A percentile compares a stretch with the other conserved stretches of the same genome.
phyloP scores from a whole-genome alignment of 2,113 vertebrate species.

The Dipodomys spectabilis region DNA sequence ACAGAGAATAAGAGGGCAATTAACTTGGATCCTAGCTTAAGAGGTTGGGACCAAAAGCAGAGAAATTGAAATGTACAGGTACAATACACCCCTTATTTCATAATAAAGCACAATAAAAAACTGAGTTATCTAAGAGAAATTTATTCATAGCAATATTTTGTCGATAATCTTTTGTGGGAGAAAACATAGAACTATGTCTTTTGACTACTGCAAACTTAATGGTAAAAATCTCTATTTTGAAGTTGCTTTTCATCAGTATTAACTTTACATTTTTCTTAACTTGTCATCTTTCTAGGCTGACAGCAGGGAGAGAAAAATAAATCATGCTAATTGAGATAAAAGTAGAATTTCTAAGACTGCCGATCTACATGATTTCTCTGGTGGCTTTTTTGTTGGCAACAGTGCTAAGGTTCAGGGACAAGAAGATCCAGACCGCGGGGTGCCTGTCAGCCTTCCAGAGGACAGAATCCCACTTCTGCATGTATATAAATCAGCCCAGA shows the following conservation, averaged over 20 bases:
- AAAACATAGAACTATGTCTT: slow-evolving; percentile 48
- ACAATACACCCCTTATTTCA: not conserved
- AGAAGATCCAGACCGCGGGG: slow-evolving; percentile 45
- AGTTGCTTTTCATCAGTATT: slow-evolving; percentile 57
- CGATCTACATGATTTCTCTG: slow-evolving; percentile 51
- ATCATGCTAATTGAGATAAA: slow-evolving; percentile 75
- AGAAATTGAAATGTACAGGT: not conserved
- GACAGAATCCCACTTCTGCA: slow-evolving; percentile 1
- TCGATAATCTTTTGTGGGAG: slow-evolving; percentile 24
- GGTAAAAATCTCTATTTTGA: slow-evolving; percentile 48
- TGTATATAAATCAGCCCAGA: slow-evolving; percentile 42
- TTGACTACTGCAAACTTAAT: slow-evolving; percentile 50
- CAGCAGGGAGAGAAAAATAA: slow-evolving; percentile 44
- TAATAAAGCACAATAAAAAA: slow-evolving; percentile 1
- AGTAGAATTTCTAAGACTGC: slow-evolving; percentile 71
- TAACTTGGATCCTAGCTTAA: not conserved
- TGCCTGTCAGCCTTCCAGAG: slow-evolving; percentile 67
- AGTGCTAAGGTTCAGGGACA: slow-evolving; percentile 55
- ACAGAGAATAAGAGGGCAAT: not conserved
- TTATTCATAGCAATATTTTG: slow-evolving; percentile 28
- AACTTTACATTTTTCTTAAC: slow-evolving; percentile 73
- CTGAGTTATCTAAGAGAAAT: slow-evolving; percentile 3
- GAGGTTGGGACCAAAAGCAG: not conserved
- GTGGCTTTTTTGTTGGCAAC: slow-evolving; percentile 57
- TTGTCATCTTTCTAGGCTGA: slow-evolving; percentile 70